Base-by-base conservation (phyloP, 2,888 invertebrate species). In the Tiphia femorata region DNA sequence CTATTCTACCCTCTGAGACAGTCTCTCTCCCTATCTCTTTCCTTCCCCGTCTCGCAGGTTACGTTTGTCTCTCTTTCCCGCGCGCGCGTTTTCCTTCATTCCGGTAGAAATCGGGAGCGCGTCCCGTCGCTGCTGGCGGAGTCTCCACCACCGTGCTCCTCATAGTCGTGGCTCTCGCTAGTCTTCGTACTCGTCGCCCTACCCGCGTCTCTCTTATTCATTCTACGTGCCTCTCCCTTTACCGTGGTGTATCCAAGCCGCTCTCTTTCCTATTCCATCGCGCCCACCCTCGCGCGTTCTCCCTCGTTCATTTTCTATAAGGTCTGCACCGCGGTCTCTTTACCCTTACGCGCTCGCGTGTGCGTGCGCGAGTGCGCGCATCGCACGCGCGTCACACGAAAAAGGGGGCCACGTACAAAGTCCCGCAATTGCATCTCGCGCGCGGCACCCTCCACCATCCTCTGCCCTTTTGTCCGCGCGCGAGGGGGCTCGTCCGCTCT, bases 261-360 rank as follows among this genome's bases (percentile, higher is more conserved):
- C 23, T 17, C 33, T 8, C 33, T 33, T 1, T 33, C 33, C 33
- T 7, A 5, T 12, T 14, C 33, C 2, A 4, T 33, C 12, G 33
- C 33, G 12, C 33, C 12, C 14, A 5, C 25, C 8, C 14, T 33
- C 33, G 12, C 7, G 3, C 29, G 12, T 29, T 29, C 12, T 12
- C 27, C 19, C 17, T n/a, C 38, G 38, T 49, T 38, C 37, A 17
- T 49, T 49, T 55, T 44, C 49, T 33, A 14, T 49, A 38, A 49
- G 38, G 49, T 46, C 35, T 43, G 49, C 50, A 44, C 7, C 35
- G 38, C 29, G 25, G 30, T 51, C 19, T 40, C 46, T n/a, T n/a
- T n/a, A n/a, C n/a, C n/a, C n/a, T n/a, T n/a, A n/a, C 2, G 29
- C 29, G 6, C 2, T n/a, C 29, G 6, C 29, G 29, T 29, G 29